Evolutionary conservation across 2,113 vertebrate genomes (phyloP).

Genomic region (Chaetodon trifascialis): DNA sequence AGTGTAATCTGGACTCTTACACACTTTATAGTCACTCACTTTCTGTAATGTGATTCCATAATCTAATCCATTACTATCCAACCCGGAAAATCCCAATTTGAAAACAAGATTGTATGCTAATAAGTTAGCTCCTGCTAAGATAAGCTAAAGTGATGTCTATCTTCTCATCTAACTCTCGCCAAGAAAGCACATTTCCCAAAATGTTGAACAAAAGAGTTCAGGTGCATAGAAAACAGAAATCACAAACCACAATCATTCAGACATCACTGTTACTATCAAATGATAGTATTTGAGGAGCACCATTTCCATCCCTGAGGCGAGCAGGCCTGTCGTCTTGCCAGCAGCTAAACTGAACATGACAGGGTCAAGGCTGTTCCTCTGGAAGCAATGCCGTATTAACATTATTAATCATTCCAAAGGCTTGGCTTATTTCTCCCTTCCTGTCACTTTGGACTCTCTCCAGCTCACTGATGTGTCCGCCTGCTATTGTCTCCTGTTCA

Average conservation of each 20-base stretch:
- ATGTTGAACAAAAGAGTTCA: neutral
- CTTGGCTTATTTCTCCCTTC: slow-evolving; percentile 32
- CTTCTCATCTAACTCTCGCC: neutral
- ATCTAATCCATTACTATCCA: no score
- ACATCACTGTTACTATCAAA: neutral
- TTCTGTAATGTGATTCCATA: no score
- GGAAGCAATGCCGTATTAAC: slow-evolving; percentile 50
- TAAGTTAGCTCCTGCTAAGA: neutral
- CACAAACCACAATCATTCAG: no score
- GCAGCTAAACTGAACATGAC: slow-evolving; percentile 51
- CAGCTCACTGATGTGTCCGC: neutral
- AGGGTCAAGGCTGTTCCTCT: slow-evolving; percentile 36
- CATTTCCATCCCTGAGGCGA: neutral
- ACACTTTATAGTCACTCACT: no score
- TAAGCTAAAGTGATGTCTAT: neutral
- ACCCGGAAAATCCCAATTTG: no score
- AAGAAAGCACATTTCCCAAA: neutral
- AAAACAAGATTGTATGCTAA: neutral
- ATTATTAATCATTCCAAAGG: slow-evolving; percentile 46
- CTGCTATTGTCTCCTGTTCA: slow-evolving; percentile 1
- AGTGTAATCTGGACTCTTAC: no score
- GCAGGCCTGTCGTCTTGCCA: slow-evolving; percentile 10
- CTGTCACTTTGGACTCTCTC: slow-evolving; percentile 29
- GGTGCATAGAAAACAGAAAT: neutral
- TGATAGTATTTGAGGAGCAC: neutral